These are phyloP conservation scores for Myiozetetes cayanensis DNA, from an alignment of 2,113 vertebrate species.

Conservation along the genomic window DNA sequence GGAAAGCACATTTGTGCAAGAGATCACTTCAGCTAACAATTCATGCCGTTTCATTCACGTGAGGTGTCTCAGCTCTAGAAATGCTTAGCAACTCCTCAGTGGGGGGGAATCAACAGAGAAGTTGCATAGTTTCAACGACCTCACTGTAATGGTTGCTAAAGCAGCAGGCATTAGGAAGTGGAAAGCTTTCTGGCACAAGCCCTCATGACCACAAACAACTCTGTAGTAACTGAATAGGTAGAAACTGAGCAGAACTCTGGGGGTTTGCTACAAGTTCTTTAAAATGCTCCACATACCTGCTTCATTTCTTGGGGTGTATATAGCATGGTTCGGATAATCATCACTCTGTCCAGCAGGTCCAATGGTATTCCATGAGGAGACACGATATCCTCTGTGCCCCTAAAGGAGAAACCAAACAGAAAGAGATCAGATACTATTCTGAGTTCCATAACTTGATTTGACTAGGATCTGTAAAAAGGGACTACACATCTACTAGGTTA, in stretches of 20 bases:
- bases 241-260: background rate
- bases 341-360: slow-evolving; percentile 93
- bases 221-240: background rate
- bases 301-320: slow-evolving; percentile 98
- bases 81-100: background rate
- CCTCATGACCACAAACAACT: background rate
- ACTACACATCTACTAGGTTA: background rate
- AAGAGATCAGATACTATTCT: background rate
- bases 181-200: background rate
- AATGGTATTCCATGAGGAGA: slow-evolving; percentile 95
- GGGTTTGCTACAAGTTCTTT: background rate
- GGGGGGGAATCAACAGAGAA: background rate
- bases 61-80: background rate
- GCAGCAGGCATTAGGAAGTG: background rate
- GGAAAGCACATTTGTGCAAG: background rate
- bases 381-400: slow-evolving; percentile 92
- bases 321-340: slow-evolving; percentile 97
- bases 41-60: background rate
- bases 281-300: slow-evolving; percentile 77
- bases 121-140: background rate
- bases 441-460: background rate
- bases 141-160: background rate
- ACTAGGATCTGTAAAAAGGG: background rate
- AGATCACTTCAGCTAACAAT: background rate
- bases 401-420: slow-evolving; percentile 47